Percentiles rank a stretch among this genome's conserved stretches.
phyloP scores from a whole-genome alignment of 2,888 invertebrate genomes.

The Nomada fabriciana region DNA sequence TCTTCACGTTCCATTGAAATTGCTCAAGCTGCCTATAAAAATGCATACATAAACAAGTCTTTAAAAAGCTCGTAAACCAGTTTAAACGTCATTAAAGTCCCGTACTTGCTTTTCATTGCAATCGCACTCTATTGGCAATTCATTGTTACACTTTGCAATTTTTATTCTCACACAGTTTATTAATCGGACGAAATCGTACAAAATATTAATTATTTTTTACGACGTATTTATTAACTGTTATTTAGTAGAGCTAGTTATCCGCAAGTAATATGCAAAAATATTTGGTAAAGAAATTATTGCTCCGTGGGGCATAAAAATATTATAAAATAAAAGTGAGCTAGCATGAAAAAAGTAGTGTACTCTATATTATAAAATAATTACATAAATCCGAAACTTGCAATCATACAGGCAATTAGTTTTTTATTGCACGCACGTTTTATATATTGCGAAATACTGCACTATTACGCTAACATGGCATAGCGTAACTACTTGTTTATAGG shows the following conservation, averaged over 20 bases:
- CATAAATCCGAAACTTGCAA: neutral
- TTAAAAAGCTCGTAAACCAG: neutral
- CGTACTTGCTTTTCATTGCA: neutral
- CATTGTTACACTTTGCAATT: conserved; percentile 3
- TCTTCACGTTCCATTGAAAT: no score
- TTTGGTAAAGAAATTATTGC: neutral
- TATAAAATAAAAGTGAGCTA: neutral
- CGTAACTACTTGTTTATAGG: neutral
- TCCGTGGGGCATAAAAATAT: neutral
- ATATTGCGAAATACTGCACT: neutral
- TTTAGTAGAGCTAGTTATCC: no score
- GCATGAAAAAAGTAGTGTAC: neutral
- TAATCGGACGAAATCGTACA: neutral
- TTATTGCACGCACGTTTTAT: neutral
- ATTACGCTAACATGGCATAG: neutral
- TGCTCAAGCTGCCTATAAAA: neutral
- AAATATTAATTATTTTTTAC: no score
- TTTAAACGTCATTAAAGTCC: neutral
- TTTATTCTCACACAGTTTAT: neutral
- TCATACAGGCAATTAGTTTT: neutral
- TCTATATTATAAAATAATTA: neutral
- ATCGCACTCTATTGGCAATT: conserved; percentile 2
- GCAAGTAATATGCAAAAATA: neutral
- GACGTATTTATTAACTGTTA: no score
- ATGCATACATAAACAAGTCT: neutral